Conservation (phyloP, 2,113 vertebrate genomes). For the Oxyruncus cristatus region DNA sequence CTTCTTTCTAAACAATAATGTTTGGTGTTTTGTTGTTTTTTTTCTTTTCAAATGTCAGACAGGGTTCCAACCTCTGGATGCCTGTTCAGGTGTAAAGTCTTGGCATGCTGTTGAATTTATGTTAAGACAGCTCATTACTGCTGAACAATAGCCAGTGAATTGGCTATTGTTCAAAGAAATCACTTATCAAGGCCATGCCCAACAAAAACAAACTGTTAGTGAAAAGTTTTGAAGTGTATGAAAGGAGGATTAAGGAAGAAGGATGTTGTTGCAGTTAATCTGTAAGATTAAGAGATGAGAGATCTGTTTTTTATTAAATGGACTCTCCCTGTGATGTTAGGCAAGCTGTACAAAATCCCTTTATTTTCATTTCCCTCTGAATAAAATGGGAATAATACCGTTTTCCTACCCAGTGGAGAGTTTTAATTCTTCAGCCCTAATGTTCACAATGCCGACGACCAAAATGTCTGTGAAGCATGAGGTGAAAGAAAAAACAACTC, state of each 20-base stretch:
- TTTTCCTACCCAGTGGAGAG: background rate
- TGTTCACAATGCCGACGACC: background rate
- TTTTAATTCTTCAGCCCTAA: background rate
- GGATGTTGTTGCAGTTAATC: background rate
- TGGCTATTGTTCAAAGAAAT: slow-evolving; percentile 45
- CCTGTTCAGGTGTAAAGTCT: background rate
- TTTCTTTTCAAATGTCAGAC: background rate
- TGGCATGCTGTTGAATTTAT: background rate
- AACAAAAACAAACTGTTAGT: slow-evolving; percentile 1
- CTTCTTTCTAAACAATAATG: background rate
- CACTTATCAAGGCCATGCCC: background rate
- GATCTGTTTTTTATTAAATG: background rate
- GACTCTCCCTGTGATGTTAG: background rate
- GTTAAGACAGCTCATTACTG: background rate
- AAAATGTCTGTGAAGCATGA: background rate
- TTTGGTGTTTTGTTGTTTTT: background rate
- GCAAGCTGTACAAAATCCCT: background rate
- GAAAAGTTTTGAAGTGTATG: background rate
- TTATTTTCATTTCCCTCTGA: slow-evolving; percentile 16
- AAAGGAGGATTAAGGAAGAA: slow-evolving; percentile 30
- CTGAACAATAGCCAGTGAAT: slow-evolving; percentile 1
- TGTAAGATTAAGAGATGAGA: background rate
- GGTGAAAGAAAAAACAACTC: background rate
- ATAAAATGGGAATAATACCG: background rate
- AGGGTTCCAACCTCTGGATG: background rate